Evolutionary conservation across 1,140 invertebrate genomes (phyloP).

Genomic region (Plutomurus gul): DNA sequence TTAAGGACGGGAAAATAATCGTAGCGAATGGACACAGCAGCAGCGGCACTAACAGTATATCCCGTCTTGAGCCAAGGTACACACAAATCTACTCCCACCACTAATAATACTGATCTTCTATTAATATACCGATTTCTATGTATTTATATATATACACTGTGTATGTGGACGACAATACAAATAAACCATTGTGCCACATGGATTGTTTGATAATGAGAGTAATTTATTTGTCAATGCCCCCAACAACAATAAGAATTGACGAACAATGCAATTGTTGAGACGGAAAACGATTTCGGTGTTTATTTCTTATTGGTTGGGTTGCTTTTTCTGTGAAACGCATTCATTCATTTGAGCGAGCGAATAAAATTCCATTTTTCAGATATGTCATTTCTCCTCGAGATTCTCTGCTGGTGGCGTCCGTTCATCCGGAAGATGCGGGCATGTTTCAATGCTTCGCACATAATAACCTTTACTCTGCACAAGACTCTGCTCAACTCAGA

Average conservation of each 20-base stretch:
- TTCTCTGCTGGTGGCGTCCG: slow-evolving; percentile 67
- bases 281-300: too few species aligned
- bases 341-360: not conserved
- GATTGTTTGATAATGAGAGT: too few species aligned
- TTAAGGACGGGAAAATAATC: slow-evolving; percentile 70
- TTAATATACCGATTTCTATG: too few species aligned
- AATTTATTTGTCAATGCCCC: too few species aligned
- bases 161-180: too few species aligned
- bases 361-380: slow-evolving; percentile 40
- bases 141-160: too few species aligned
- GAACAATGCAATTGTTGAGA: too few species aligned
- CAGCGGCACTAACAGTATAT: not conserved
- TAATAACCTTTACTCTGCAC: slow-evolving; percentile 82
- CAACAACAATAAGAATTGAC: too few species aligned
- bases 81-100: too few species aligned
- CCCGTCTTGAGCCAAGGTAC: not conserved
- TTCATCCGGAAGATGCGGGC: slow-evolving; percentile 77
- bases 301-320: not conserved
- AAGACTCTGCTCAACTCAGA: slow-evolving; percentile 77
- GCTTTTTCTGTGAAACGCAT: too few species aligned
- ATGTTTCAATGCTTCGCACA: slow-evolving; percentile 89
- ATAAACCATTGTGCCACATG: too few species aligned
- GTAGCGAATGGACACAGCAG: not conserved
- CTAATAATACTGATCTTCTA: too few species aligned
- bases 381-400: slow-evolving; percentile 53